phyloP scores from a whole-genome alignment of 2,797 vertebrate genomes.

The Enteromius viviparus region DNA sequence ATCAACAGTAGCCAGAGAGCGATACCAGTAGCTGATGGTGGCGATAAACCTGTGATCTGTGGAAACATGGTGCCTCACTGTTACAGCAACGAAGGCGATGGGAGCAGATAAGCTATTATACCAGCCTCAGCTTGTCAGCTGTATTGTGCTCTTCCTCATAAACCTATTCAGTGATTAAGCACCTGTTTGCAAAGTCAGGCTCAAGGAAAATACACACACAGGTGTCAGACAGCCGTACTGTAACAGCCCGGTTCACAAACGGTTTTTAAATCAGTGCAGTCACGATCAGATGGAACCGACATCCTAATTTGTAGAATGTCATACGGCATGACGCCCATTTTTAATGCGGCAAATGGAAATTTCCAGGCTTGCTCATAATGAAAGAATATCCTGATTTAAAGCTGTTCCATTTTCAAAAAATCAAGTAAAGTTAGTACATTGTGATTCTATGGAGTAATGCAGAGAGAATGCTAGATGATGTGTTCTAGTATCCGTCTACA shows the following conservation, averaged over 20 bases:
- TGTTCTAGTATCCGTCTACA: constrained; percentile 9
- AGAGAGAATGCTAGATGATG: constrained; percentile 14
- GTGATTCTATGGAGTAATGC: constrained; percentile 35
- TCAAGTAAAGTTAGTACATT: constrained; percentile 5
- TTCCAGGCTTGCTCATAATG: constrained; percentile 8
- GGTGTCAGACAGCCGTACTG: constrained; percentile 9
- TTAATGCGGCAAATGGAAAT: background rate
- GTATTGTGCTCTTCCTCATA: constrained; percentile 31
- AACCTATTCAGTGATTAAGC: constrained; percentile 36
- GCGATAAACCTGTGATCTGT: constrained; percentile 43
- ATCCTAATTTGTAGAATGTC: constrained; percentile 27
- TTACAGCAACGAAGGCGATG: constrained; percentile 33
- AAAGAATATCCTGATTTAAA: constrained; percentile 13
- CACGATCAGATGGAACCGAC: background rate
- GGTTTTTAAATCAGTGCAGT: background rate
- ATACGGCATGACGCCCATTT: background rate
- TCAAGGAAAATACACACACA: constrained; percentile 32
- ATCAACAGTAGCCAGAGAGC: constrained; percentile 35
- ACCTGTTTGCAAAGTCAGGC: constrained; percentile 37
- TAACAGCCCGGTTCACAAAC: background rate
- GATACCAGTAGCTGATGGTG: constrained; percentile 44
- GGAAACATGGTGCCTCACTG: constrained; percentile 47
- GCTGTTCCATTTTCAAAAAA: constrained; percentile 6
- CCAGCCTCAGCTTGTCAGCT: constrained; percentile 35
- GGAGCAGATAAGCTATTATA: constrained; percentile 49